Evolutionary conservation across 1,140 invertebrate species (phyloP).

Genomic region (Meloidogyne floridensis): DNA sequence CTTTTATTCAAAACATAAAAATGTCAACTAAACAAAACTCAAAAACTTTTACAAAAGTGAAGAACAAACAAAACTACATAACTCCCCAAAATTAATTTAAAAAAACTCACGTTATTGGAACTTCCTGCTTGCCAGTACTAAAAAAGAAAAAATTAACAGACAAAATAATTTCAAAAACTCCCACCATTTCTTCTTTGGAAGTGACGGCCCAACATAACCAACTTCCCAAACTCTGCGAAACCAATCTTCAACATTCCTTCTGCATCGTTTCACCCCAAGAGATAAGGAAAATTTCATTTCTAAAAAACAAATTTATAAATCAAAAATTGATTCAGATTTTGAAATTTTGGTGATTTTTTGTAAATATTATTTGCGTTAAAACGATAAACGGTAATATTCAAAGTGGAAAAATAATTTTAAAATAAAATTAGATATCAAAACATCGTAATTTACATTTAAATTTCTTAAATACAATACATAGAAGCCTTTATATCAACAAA

Average conservation of each 20-base stretch:
- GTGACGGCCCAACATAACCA: constrained; percentile 58
- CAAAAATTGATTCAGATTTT: too few relatives aligned
- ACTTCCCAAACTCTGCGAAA: constrained; percentile 64
- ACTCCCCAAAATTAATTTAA: background rate
- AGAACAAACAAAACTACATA: background rate
- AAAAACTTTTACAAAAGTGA: background rate
- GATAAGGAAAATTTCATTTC: constrained; percentile 13
- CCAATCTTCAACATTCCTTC: constrained; percentile 48
- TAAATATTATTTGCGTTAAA: too few relatives aligned
- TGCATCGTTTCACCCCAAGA: background rate
- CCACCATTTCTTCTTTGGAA: constrained; percentile 60
- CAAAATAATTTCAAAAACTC: constrained; percentile 28
- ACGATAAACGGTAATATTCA: too few relatives aligned
- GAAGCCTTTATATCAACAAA: background rate
- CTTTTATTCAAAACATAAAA: too few relatives aligned
- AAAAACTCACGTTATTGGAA: constrained; percentile 33
- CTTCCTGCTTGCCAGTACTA: constrained; percentile 55
- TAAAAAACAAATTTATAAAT: background rate
- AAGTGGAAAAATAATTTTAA: too few relatives aligned
- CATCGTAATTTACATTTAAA: too few relatives aligned
- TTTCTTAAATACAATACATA: background rate
- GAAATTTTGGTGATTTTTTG: too few relatives aligned
- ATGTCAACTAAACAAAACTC: too few relatives aligned
- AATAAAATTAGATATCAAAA: too few relatives aligned
- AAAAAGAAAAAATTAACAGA: constrained; percentile 24